phyloP scores from a whole-genome alignment of 1,140 invertebrate genomes.

The Hermatobates lingyangjiaoensis region DNA sequence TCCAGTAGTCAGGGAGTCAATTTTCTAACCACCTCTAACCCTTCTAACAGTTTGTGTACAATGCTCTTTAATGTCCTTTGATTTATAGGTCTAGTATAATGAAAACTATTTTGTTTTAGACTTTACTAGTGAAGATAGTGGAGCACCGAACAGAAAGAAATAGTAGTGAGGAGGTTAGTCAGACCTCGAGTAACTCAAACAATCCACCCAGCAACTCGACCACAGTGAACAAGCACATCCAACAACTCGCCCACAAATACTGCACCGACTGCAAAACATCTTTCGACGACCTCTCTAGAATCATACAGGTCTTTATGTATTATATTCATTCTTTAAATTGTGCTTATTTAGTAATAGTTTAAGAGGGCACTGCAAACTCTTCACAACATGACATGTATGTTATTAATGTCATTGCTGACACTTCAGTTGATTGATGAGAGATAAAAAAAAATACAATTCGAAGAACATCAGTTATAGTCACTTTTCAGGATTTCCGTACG shows the following conservation, averaged over 20 bases:
- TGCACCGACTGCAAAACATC: conserved; percentile 84
- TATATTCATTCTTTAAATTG: too few species aligned
- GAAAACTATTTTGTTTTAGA: conserved; percentile 22
- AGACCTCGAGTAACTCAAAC: neutral
- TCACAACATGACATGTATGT: too few species aligned
- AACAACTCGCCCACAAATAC: conserved; percentile 76
- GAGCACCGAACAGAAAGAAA: conserved; percentile 44
- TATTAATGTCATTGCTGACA: too few species aligned
- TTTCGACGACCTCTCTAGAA: conserved; percentile 91
- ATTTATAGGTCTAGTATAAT: neutral
- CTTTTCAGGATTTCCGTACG: too few species aligned
- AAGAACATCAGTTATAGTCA: too few species aligned
- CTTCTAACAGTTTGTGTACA: conserved; percentile 2
- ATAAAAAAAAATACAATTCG: too few species aligned
- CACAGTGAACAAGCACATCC: conserved; percentile 60
- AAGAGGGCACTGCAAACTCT: too few species aligned
- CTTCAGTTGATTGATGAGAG: too few species aligned
- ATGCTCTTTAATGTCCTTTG: neutral
- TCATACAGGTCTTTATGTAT: conserved; percentile 43
- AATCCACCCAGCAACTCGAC: conserved; percentile 4
- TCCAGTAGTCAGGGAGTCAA: neutral
- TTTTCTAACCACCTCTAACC: neutral
- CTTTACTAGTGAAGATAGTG: conserved; percentile 52
- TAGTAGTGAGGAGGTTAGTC: neutral
- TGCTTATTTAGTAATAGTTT: too few species aligned